Conservation (phyloP, 64 coral and sea anemone species). For the Pachyseris speciosa region DNA sequence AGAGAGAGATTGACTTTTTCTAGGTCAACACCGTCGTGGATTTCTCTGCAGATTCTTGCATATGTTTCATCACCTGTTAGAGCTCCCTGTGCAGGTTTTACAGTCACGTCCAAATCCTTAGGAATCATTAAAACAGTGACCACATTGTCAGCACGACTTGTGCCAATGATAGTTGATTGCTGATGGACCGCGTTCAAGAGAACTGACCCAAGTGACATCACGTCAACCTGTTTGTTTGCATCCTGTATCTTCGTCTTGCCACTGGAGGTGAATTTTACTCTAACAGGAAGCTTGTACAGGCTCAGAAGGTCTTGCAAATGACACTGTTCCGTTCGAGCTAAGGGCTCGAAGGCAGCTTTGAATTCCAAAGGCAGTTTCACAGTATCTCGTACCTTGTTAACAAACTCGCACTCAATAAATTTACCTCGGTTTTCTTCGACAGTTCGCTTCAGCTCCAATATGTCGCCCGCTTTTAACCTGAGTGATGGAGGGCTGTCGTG, state of each 20-base stretch:
- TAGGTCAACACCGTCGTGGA: conserved; percentile 29
- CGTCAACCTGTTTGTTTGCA: neutral
- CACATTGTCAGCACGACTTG: neutral
- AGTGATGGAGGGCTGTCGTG: conserved; percentile 11
- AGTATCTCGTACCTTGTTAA: neutral
- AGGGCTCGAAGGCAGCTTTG: conserved; percentile 28
- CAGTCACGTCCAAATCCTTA: neutral
- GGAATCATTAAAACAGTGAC: conserved; percentile 32
- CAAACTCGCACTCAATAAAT: conserved; percentile 35
- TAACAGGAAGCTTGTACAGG: neutral
- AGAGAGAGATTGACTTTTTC: conserved; percentile 1
- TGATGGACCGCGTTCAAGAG: conserved; percentile 18
- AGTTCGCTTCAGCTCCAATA: neutral
- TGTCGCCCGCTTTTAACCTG: conserved; percentile 6
- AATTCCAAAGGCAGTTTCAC: conserved; percentile 17
- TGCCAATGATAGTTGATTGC: conserved; percentile 1
- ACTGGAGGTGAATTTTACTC: conserved; percentile 13
- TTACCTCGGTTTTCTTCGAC: neutral
- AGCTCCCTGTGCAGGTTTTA: neutral
- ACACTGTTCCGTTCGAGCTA: neutral
- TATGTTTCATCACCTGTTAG: neutral
- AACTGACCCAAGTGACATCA: neutral
- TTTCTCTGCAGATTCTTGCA: conserved; percentile 22
- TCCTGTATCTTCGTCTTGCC: neutral
- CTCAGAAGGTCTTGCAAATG: neutral